Evolutionary conservation across 2,797 vertebrate species (phyloP).

Genomic region (Catostomus latipinnis): DNA sequence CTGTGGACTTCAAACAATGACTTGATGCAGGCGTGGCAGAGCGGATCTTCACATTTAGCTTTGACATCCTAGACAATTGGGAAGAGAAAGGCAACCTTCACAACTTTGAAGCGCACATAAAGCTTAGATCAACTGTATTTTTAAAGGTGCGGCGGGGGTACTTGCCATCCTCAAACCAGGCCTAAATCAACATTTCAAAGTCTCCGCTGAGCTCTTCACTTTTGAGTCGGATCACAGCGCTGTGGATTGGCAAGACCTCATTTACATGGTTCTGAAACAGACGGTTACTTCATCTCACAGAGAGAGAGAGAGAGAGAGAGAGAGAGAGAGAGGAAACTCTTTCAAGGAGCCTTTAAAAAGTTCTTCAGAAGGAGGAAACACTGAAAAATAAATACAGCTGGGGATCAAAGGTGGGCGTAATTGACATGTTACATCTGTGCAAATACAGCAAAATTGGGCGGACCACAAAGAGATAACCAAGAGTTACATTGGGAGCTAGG

Average conservation of each 20-base stretch:
- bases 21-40: constrained; percentile 73
- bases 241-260: constrained; percentile 79
- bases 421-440: constrained; percentile 58
- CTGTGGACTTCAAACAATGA: constrained; percentile 70
- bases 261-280: constrained; percentile 83
- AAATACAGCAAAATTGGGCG: constrained; percentile 56
- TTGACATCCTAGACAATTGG: constrained; percentile 82
- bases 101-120: constrained; percentile 83
- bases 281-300: constrained; percentile 69
- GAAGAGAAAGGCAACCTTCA: constrained; percentile 76
- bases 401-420: constrained; percentile 57
- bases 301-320: constrained; percentile 57
- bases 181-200: constrained; percentile 87
- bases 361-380: constrained; percentile 55
- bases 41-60: constrained; percentile 78
- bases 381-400: constrained; percentile 53
- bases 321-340: constrained; percentile 35
- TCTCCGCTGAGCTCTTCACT: constrained; percentile 78
- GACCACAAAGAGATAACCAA: constrained; percentile 46
- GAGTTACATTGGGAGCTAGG: constrained; percentile 12
- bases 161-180: constrained; percentile 72
- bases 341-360: constrained; percentile 65
- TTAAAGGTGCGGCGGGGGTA: constrained; percentile 76
- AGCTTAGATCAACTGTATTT: constrained; percentile 85
- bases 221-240: constrained; percentile 81